Conservation (phyloP, 2,113 vertebrate genomes). For the Microtus ochrogaster region DNA sequence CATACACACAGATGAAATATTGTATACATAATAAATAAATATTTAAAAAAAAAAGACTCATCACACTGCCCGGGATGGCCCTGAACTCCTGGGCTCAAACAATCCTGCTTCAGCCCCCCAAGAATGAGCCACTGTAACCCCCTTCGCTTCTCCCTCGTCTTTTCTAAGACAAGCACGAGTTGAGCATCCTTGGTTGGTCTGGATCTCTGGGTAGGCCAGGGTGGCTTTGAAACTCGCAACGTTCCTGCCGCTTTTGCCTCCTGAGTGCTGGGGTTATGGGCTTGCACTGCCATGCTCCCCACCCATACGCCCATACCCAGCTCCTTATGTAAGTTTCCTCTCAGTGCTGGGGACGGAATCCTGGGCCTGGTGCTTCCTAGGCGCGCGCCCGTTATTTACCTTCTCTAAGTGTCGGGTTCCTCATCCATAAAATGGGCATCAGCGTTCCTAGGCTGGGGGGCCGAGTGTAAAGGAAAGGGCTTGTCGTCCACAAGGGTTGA, state of each 20-base stretch:
- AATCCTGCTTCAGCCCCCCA: not conserved
- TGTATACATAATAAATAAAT: too few species aligned
- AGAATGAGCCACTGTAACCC: not conserved
- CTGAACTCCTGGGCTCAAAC: not conserved
- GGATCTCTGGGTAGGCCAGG: not conserved
- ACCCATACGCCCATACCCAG: not conserved
- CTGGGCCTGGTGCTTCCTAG: not conserved
- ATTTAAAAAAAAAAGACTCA: too few species aligned
- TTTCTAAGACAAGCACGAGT: not conserved
- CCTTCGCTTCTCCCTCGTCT: too few species aligned
- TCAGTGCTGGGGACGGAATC: not conserved
- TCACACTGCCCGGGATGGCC: not conserved
- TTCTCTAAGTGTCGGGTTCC: not conserved
- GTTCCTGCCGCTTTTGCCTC: not conserved
- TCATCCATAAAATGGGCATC: not conserved
- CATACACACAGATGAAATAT: too few species aligned
- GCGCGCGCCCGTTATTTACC: too few species aligned
- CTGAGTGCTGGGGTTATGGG: not conserved
- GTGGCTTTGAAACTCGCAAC: not conserved
- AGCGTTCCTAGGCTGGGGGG: not conserved
- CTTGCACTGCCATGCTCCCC: not conserved
- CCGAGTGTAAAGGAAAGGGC: accelerated
- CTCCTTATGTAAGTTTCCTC: not conserved
- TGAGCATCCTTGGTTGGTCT: not conserved
- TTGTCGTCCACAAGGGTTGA: accelerated